Percentiles rank a stretch among this genome's conserved stretches.
phyloP scores from a whole-genome alignment of 2,888 invertebrate genomes.

The Gymnocheta viridis region DNA sequence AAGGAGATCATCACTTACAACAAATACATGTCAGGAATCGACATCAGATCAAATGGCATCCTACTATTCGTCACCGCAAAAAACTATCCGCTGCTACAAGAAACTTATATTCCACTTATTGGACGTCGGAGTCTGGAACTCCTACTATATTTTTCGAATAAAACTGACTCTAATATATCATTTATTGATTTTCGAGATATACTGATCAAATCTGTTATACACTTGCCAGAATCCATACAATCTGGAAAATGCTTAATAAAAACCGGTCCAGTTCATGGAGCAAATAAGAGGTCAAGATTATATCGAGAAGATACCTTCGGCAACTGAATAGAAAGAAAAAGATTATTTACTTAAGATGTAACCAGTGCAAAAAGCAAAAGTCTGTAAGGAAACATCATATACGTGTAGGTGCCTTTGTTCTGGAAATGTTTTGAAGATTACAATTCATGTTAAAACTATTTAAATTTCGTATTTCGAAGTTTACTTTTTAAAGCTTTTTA shows the following conservation, averaged over 20 bases:
- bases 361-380: slow-evolving; percentile 26
- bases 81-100: slow-evolving; percentile 68
- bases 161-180: slow-evolving; percentile 8
- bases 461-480: background rate
- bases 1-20: slow-evolving; percentile 12
- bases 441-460: background rate
- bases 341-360: slow-evolving; percentile 32
- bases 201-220: slow-evolving; percentile 11
- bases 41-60: slow-evolving; percentile 56
- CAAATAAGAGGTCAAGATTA: slow-evolving; percentile 40
- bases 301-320: slow-evolving; percentile 47
- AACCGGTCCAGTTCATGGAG: slow-evolving; percentile 10
- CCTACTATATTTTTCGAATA: slow-evolving; percentile 53
- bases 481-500: background rate
- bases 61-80: slow-evolving; percentile 59
- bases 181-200: slow-evolving; percentile 7
- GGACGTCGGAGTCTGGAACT: slow-evolving; percentile 58
- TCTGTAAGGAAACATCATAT: slow-evolving; percentile 55
- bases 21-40: slow-evolving; percentile 41
- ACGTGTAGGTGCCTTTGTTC: slow-evolving; percentile 59
- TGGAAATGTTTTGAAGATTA: slow-evolving; percentile 48
- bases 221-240: slow-evolving; percentile 41
- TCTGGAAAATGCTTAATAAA: slow-evolving; percentile 13
- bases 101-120: slow-evolving; percentile 65
- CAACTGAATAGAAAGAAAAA: slow-evolving; percentile 46